These are phyloP conservation scores for Globia sparganii DNA, from an alignment of 2,888 invertebrate species.

Conservation along the genomic window DNA sequence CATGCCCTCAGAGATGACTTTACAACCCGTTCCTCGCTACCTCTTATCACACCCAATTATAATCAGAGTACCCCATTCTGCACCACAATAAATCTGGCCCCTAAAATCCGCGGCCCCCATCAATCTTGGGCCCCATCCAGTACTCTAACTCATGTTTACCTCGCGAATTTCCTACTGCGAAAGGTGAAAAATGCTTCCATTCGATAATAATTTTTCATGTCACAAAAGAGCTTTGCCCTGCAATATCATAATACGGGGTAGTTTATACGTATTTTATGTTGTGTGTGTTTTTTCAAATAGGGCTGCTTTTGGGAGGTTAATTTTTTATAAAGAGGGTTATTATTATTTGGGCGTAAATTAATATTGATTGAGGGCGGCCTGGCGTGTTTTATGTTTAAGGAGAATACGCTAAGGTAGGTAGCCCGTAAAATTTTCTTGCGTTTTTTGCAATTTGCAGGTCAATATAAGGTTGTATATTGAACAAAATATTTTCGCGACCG, in stretches of 20 bases:
- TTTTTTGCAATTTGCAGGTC: neutral
- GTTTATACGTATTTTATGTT: constrained; percentile 39
- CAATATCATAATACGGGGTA: constrained; percentile 64
- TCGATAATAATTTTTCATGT: constrained; percentile 75
- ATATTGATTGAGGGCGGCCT: neutral
- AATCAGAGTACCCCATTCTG: constrained; percentile 45
- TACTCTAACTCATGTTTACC: constrained; percentile 56
- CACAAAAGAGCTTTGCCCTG: constrained; percentile 55
- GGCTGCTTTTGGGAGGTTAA: neutral
- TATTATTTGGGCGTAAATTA: neutral
- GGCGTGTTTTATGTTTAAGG: neutral
- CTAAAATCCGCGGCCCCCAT: constrained; percentile 46
- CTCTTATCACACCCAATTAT: constrained; percentile 55
- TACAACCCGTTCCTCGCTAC: constrained; percentile 25
- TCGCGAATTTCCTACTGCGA: constrained; percentile 62
- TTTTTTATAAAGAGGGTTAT: neutral
- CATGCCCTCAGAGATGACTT: constrained; percentile 13
- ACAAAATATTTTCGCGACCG: no score
- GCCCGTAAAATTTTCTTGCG: neutral
- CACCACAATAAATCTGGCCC: constrained; percentile 54
- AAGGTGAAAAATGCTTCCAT: constrained; percentile 76
- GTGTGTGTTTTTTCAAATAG: constrained; percentile 36
- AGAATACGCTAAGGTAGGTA: neutral
- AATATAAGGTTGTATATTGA: no score
- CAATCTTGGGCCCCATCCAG: constrained; percentile 62